Conservation (phyloP, 2,797 vertebrate genomes). For the Saxicola maurus region DNA sequence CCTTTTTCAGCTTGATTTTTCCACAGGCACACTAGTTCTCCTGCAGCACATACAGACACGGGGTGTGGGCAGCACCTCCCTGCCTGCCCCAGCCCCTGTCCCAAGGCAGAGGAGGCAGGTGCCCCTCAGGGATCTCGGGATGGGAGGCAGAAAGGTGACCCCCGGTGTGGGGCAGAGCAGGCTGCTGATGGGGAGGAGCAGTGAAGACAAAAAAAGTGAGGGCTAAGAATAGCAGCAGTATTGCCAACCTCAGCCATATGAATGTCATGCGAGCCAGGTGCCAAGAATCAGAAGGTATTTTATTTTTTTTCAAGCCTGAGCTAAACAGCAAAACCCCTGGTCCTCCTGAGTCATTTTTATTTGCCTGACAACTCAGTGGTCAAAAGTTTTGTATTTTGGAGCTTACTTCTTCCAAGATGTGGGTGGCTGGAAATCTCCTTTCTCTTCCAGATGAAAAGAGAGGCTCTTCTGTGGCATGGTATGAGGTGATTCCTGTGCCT, state of each 20-base stretch:
- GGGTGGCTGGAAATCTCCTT: neutral
- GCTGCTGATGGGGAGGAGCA: neutral
- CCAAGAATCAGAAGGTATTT: neutral
- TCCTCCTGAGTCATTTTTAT: neutral
- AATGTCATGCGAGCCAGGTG: slow-evolving; percentile 44
- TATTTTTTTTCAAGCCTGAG: neutral
- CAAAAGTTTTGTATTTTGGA: neutral
- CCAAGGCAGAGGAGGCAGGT: neutral
- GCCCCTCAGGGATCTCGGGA: fast-evolving
- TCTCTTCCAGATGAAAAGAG: neutral
- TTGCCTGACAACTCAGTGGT: neutral
- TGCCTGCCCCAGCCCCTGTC: neutral
- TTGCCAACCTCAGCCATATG: slow-evolving; percentile 51
- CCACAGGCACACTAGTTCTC: neutral
- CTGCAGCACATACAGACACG: fast-evolving
- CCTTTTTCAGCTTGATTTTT: slow-evolving; percentile 41
- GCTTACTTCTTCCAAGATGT: neutral
- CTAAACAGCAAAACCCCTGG: neutral
- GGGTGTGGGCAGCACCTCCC: fast-evolving
- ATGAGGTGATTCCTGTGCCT: neutral
- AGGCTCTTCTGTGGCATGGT: neutral
- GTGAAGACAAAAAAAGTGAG: slow-evolving; percentile 19
- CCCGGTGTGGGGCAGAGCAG: fast-evolving
- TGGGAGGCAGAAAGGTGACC: neutral
- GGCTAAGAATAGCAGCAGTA: slow-evolving; percentile 26